Base-by-base conservation (phyloP, 2,888 invertebrate genomes). In the Hecatera dysodea region DNA sequence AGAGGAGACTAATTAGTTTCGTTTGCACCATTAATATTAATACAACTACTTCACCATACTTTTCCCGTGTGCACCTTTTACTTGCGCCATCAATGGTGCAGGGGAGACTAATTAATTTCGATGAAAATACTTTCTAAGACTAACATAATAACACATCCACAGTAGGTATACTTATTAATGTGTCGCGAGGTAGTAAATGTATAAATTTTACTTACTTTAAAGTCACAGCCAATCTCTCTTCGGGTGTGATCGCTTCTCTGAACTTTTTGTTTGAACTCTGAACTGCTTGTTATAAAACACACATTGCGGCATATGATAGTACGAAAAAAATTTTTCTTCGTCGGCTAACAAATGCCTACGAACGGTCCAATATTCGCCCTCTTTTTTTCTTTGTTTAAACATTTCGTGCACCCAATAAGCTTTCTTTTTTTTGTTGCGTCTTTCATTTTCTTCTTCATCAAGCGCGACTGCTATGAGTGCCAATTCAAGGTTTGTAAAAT, bases 181-280 rank as follows among this genome's bases (percentile, higher is more conserved):
- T 48, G 46, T 48, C 46, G n/a, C 46, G 46, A 48, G 46, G 46
- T 48, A 48, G 46, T 48, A 48, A 48, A 48, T 48, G 46, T 48
- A 48, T 59, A 59, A 59, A 59, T 42, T 42, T 62, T 46, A 50
- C 61, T 62, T 62, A 62, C 61, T 50, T 62, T 27, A 66, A 70
- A 44, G 70, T 70, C 39, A 70, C 70, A 59, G 70, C 70, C 63
- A 70, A 59, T 65, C 42, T 70, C 52, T 70, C 70, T 52, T 64
- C 64, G 50, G 70, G 64, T 70, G 70, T 53, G 50, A 70, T 65
- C 57, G 70, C 65, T 64, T 65, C 56, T 70, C 70, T 60, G 61
- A 71, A 71, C 22, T 22, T 65, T 59, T 65, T 71, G 59, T 71
- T 71, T 59, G n/a, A n/a, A n/a, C n/a, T n/a, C n/a, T n/a, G n/a